Evolutionary conservation across 2,113 vertebrate genomes (phyloP), one percentile per base, ranked within the genome.

Genomic region (Epinephelus lanceolatus): DNA sequence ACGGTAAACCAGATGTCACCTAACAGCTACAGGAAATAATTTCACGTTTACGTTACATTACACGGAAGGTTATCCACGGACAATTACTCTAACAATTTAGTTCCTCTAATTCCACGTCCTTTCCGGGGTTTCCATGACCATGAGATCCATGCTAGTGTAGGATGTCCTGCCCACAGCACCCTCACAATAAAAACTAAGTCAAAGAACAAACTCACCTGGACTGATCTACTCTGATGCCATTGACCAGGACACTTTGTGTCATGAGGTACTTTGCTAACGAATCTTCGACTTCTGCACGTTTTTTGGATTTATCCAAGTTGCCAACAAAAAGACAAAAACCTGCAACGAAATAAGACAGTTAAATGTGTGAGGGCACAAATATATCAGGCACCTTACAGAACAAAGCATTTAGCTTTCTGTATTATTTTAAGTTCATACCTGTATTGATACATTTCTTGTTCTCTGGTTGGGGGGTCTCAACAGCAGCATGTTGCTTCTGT

Each of bases 311-410:
- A 88, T 94, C 89, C 74, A 94, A 81, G 86, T 94, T 94, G 18
- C 93, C 92, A 45, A 94, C 53, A 71, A 60, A 92, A 47, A 94
- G 8, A 86, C 90, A 86, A 65, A 87, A 90, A 23, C 87, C 94
- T 95, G 68, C 10, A 84, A 87, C 3, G 37, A 71, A 84, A 77
- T 0, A 37, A 63, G 6, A 21, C 2, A 55, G 37, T 8, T 4
- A 76, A 6, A 69, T 1, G 0, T 62, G 61, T 73, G 21, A 55
- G 21, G 30, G 30, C 19, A 23, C 23, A 62, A 55, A 30, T 30
- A 5, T 17, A 61, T 2, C 0, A 15, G 2, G 2, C 1, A 6
- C 0, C 6, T 6, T 49, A 65, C 19, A 72, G 27, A 17, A 21
- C 0, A n/a, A 63, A 69, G 3, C 55, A 55, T 61, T 9, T 4